Evolutionary conservation across 2,113 vertebrate genomes (phyloP), one percentile per base, ranked within the genome.

Genomic region (Pitta sordida): DNA sequence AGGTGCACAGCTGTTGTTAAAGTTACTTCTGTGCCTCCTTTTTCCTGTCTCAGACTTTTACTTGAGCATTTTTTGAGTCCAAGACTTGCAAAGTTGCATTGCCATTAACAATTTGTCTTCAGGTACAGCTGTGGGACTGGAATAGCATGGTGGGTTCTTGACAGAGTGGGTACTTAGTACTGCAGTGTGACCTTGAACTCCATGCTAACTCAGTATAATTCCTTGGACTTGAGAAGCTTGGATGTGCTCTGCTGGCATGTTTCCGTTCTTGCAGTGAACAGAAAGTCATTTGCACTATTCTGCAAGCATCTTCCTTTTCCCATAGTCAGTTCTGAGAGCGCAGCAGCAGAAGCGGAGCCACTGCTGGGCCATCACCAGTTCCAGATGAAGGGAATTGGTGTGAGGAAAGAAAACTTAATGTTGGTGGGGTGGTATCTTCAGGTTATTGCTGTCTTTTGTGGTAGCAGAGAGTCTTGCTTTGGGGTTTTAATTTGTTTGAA

Each of bases 11-110:
- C 63, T 93, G 51, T 86, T 81, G 51, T 59, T 87, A 58, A 91
- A 56, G 67, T 90, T 93, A 62, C 49, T 94, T 94, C 74, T 91
- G 91, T 92, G 79, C 91, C 91, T 95, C 95, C 41, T 52, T 41
- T 79, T 80, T 91, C 71, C 41, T 55, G 10, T 97, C 91, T 92
- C 83, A 81, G 48, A 71, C 83, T 88, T 94, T 44, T 34, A 26
- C 69, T 79, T 93, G 92, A 95, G 67, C 67, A 7, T 87, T 95
- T 93, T 81, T 58, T 87, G 46, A 92, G 76, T 86, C 88, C 32
- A 60, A 11, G 67, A 55, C 48, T 89, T 78, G 70, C 1, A 3
- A 88, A 93, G 91, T 83, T 76, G 32, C 39, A 4, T 92, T 76
- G 78, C 53, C 41, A 22, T 36, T 62, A 76, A 63, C 43, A 79